Evolutionary conservation across 92 coral and sea anemone species (phyloP).

Genomic region (Umimayanthus kanabou): DNA sequence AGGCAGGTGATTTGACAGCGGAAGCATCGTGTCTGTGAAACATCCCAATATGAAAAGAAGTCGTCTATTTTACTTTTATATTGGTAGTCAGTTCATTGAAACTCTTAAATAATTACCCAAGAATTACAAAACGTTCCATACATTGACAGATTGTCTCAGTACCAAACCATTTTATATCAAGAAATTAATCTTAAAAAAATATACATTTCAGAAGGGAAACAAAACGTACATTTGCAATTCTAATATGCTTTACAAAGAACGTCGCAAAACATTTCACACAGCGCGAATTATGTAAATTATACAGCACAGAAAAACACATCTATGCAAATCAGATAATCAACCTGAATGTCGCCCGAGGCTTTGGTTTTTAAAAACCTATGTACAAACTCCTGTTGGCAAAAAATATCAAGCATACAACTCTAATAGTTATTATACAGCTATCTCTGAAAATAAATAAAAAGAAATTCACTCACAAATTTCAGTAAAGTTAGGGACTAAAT

Average conservation of each 20-base stretch:
- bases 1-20: background rate
- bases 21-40: background rate
- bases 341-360: background rate
- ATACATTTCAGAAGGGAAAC: background rate
- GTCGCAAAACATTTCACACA: background rate
- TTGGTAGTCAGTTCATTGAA: background rate
- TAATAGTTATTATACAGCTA: background rate
- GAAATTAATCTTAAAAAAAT: background rate
- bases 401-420: background rate
- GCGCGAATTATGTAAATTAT: background rate
- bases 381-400: background rate
- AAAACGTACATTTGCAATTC: slow-evolving; percentile 18
- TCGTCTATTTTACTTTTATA: background rate
- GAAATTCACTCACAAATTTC: no score
- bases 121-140: background rate
- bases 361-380: background rate
- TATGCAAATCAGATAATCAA: slow-evolving; percentile 1
- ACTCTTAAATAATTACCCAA: background rate
- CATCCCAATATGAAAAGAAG: background rate
- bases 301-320: background rate
- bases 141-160: background rate
- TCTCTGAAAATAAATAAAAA: background rate
- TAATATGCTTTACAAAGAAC: background rate
- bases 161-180: background rate
- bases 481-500: background rate